Evolutionary conservation across 2,797 vertebrate species (phyloP), one percentile per base, ranked within the genome.

Genomic region (Onychomys leucogaster): DNA sequence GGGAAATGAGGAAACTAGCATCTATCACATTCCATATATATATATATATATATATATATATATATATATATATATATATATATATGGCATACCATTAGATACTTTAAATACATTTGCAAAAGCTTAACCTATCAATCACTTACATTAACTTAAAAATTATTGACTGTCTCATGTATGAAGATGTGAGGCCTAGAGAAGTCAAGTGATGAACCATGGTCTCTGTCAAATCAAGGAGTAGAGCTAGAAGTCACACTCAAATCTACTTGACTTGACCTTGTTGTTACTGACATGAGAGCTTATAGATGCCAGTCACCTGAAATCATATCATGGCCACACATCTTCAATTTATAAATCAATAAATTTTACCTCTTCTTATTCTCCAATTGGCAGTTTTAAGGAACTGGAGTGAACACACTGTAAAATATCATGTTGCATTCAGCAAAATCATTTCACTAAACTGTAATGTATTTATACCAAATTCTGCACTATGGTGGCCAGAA

Each of bases 401-500:
- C 10, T 13, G 0, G 43, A 55, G 37, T 81, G 25, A 76, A 88
- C 5, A 75, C 7, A 85, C 25, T 81, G 94, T 83, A 29, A 92
- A 88, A 92, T 76, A 55, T 4, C 19, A 5, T 55, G 52, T 43
- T 2, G 0, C 21, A 32, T 81, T 52, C 21, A 27, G 32, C 23
- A 80, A 85, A 92, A 89, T 59, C 5, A 82, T 75, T 90, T 91
- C 76, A n/a, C 2, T 82, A 86, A 92, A 29, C 29, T 17, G 75
- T 29, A 11, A 43, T 84, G 25, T 67, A 92, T 59, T 86, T 86
- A 41, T 37, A 55, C 29, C 27, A 86, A 89, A 82, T 78, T 86
- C 49, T 69, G 27, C 2, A 82, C 32, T 32, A 57, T 25, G 6
- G 2, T 83, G 6, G 67, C 46, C 17, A 6, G 29, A 83, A 29